phyloP scores from a whole-genome alignment of 2,113 vertebrate species.

The Coracopsis vasa region DNA sequence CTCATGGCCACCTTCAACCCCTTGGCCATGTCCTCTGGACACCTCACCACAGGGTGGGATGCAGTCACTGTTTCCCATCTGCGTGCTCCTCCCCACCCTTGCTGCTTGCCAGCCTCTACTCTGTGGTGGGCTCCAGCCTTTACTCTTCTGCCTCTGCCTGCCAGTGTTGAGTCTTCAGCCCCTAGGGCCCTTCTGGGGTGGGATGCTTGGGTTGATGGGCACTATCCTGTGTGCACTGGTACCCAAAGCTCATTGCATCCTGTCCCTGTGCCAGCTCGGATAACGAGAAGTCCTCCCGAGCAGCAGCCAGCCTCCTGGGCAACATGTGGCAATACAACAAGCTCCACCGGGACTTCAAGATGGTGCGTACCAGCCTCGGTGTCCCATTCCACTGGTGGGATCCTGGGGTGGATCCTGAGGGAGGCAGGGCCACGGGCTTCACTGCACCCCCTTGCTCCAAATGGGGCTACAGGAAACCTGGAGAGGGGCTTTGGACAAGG shows the following conservation, averaged over 20 bases:
- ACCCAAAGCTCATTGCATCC: neutral
- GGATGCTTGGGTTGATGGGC: neutral
- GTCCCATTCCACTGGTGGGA: accelerated
- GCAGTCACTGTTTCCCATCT: neutral
- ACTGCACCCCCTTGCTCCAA: too few species aligned
- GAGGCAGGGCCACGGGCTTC: neutral
- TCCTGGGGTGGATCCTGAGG: accelerated
- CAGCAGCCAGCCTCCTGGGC: constrained; percentile 85
- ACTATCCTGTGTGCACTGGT: accelerated
- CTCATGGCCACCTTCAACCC: neutral
- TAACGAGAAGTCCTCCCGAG: constrained; percentile 80
- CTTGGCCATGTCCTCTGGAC: neutral
- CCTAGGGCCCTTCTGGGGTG: neutral
- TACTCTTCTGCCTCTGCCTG: neutral
- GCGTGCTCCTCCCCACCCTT: neutral
- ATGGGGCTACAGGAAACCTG: neutral
- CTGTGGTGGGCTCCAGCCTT: neutral
- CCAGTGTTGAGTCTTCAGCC: accelerated
- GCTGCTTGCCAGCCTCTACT: neutral
- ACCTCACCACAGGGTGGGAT: accelerated
- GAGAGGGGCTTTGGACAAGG: neutral
- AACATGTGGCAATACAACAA: constrained; percentile 96
- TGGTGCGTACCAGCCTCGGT: constrained; percentile 61
- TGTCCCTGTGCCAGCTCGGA: constrained; percentile 65
- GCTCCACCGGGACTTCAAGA: constrained; percentile 85